Percentiles rank a stretch among this genome's conserved stretches.
Evolutionary conservation across 1,140 invertebrate genomes (phyloP).

Genomic region (Armadillidium nasatum): DNA sequence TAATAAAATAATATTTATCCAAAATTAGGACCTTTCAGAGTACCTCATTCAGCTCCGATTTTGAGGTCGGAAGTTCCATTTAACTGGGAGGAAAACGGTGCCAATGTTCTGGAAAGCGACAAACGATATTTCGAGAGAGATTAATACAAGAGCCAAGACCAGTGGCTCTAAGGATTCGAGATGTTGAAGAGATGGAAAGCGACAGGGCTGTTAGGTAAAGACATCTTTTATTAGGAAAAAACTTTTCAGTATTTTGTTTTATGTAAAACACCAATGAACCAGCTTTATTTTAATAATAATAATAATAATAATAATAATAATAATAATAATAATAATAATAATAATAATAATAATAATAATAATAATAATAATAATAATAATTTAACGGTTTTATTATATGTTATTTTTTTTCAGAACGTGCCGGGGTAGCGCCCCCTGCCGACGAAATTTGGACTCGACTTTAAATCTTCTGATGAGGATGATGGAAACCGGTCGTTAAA

Average conservation of each 20-base stretch:
- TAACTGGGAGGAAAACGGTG: not conserved
- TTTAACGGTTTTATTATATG: no score
- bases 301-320: constrained; percentile 15
- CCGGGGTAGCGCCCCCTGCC: not conserved
- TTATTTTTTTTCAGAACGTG: constrained; percentile 10
- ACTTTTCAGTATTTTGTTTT: no score
- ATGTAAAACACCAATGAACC: no score
- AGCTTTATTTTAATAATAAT: constrained; percentile 15
- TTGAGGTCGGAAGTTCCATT: not conserved
- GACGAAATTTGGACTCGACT: not conserved
- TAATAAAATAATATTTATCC: no score
- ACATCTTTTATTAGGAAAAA: no score
- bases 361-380: constrained; percentile 13
- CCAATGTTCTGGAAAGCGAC: no score
- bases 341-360: constrained; percentile 15
- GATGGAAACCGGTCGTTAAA: constrained; percentile 18
- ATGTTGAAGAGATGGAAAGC: no score
- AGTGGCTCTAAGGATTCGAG: no score
- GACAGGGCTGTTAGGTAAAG: no score
- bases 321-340: constrained; percentile 15
- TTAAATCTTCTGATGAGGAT: constrained; percentile 16
- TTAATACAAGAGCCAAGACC: no score
- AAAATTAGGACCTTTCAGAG: not conserved
- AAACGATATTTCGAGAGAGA: no score
- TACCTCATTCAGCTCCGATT: not conserved